These are phyloP conservation scores for Acrocephalus arundinaceus DNA, from an alignment of 2,113 vertebrate species.

Conservation along the genomic window DNA sequence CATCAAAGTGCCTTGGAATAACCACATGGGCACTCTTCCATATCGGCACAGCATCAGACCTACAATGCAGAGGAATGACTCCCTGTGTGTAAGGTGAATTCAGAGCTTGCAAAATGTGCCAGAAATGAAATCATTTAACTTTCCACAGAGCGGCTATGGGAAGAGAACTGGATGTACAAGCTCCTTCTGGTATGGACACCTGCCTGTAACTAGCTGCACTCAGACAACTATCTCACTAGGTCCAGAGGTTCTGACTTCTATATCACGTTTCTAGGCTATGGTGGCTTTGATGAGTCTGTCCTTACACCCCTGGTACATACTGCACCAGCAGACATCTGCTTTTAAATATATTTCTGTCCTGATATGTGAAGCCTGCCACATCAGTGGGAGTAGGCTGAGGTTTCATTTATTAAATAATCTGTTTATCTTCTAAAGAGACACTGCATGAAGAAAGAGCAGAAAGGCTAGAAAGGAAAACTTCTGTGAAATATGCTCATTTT, in stretches of 20 bases:
- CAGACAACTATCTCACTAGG: not conserved
- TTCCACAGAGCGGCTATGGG: not conserved
- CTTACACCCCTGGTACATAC: not conserved
- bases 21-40: slow-evolving; percentile 39
- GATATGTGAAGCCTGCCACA: not conserved
- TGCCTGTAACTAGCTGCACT: not conserved
- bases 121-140: slow-evolving; percentile 46
- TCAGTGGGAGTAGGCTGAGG: not conserved
- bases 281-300: not conserved
- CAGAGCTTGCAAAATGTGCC: not conserved
- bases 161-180: slow-evolving; percentile 45
- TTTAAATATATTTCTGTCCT: not conserved
- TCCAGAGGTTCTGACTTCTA: not conserved
- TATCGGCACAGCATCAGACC: slow-evolving; percentile 62
- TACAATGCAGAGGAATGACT: slow-evolving; percentile 62
- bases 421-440: not conserved
- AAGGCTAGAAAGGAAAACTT: slow-evolving; percentile 6
- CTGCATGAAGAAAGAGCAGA: not conserved
- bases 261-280: not conserved
- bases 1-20: slow-evolving; percentile 53
- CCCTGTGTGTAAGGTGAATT: slow-evolving; percentile 45
- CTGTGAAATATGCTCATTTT: not conserved
- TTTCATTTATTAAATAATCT: not conserved
- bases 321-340: not conserved
- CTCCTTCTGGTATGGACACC: slow-evolving; percentile 28